Percentiles rank a stretch among this genome's conserved stretches.
These are phyloP conservation scores for Leucophenga montana DNA, from an alignment of 2,888 invertebrate genomes.

Conservation along the genomic window DNA sequence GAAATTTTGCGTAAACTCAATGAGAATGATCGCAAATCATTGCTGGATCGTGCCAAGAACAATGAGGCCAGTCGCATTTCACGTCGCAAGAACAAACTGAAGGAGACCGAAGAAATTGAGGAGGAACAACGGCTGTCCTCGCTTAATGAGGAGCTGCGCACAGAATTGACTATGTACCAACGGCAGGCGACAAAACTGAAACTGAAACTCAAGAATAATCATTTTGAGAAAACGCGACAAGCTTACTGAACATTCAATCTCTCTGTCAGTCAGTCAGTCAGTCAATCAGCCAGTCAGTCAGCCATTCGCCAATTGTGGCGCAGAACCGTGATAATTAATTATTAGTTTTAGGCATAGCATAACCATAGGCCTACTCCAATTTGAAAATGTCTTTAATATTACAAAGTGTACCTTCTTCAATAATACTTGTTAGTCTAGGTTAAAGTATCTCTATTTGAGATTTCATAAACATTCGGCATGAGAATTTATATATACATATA, in stretches of 20 bases:
- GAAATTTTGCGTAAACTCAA: constrained; percentile 51
- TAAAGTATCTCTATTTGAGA: not conserved
- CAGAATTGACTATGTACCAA: constrained; percentile 1
- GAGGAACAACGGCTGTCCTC: constrained; percentile 47
- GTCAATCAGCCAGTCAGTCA: not conserved
- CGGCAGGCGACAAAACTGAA: constrained; percentile 1
- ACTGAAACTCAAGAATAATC: not conserved
- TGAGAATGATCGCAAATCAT: constrained; percentile 58
- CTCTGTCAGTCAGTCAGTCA: not conserved
- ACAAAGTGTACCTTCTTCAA: constrained; percentile 14
- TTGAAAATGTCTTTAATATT: constrained; percentile 5
- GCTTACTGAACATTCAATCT: not conserved
- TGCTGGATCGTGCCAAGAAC: constrained; percentile 67
- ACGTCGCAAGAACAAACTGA: constrained; percentile 66
- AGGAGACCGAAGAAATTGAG: constrained; percentile 56
- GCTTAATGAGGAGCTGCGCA: constrained; percentile 31
- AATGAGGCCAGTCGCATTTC: constrained; percentile 70
- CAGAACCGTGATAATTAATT: not conserved
- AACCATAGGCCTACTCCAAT: too few relatives aligned
- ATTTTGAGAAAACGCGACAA: not conserved
- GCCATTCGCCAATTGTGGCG: constrained; percentile 2
- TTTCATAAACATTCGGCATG: not conserved
- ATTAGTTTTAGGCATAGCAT: too few relatives aligned
- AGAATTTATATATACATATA: not conserved
- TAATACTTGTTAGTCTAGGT: not conserved